phyloP scores from a whole-genome alignment of 1,140 invertebrate species.

The Maniola jurtina region DNA sequence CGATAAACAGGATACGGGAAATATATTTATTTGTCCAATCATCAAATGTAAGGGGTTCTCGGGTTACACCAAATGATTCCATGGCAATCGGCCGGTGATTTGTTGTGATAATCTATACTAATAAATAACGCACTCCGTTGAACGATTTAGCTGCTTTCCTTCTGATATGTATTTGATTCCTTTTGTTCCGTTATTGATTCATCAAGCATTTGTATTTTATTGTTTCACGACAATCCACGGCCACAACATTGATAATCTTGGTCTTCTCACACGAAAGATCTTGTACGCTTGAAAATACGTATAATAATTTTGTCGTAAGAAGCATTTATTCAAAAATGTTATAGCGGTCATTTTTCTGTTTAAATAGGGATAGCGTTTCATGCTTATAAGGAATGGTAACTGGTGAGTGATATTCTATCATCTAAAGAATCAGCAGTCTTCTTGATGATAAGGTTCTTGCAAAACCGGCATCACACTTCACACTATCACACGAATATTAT shows the following conservation, averaged over 20 bases:
- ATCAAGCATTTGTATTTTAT: slow-evolving; percentile 26
- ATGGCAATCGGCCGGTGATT: slow-evolving; percentile 67
- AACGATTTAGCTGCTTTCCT: slow-evolving; percentile 70
- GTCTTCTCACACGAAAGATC: too few relatives aligned
- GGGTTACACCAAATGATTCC: slow-evolving; percentile 73
- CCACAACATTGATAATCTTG: too few relatives aligned
- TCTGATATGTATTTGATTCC: slow-evolving; percentile 43
- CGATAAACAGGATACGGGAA: slow-evolving; percentile 76
- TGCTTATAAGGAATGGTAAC: too few relatives aligned
- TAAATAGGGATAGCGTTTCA: too few relatives aligned
- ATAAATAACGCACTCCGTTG: slow-evolving; percentile 70
- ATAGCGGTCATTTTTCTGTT: too few relatives aligned
- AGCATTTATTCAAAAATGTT: too few relatives aligned
- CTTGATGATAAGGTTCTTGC: too few relatives aligned
- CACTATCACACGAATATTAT: too few relatives aligned
- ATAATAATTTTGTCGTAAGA: too few relatives aligned
- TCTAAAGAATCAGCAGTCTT: too few relatives aligned
- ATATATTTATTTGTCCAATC: slow-evolving; percentile 79
- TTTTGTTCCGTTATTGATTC: slow-evolving; percentile 35
- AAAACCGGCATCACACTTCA: too few relatives aligned
- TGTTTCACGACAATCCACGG: not conserved
- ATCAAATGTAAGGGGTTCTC: slow-evolving; percentile 75
- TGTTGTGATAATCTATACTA: slow-evolving; percentile 74
- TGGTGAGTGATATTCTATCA: too few relatives aligned
- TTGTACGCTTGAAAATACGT: not conserved